A percentile compares a stretch with the other conserved stretches of the same genome.
phyloP scores from a whole-genome alignment of 2,797 vertebrate species.

The Mormyrus hasselquistii region DNA sequence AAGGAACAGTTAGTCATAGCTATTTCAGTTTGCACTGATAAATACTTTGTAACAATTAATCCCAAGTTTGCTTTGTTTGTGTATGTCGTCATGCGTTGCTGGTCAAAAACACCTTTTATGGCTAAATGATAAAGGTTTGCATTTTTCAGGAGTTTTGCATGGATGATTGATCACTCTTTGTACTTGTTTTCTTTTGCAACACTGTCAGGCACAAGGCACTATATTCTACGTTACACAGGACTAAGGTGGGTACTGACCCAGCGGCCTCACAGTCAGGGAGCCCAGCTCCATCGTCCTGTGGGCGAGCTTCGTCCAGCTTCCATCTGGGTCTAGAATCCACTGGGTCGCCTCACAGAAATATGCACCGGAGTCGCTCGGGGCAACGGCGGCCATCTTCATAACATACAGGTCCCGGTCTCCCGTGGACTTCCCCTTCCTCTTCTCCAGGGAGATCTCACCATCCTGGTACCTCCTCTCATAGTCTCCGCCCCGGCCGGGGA shows the following conservation, averaged over 20 bases:
- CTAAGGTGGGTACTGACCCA: constrained; percentile 61
- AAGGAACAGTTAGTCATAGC: not conserved
- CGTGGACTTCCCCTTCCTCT: constrained; percentile 51
- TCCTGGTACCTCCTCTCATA: constrained; percentile 61
- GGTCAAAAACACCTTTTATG: not conserved
- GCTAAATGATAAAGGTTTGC: not conserved
- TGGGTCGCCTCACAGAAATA: constrained; percentile 77
- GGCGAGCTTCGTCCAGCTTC: constrained; percentile 73
- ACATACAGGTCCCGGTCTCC: constrained; percentile 59
- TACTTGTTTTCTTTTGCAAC: not conserved
- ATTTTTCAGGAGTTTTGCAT: not conserved
- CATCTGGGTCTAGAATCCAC: constrained; percentile 78
- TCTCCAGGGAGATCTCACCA: constrained; percentile 70
- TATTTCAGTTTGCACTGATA: not conserved
- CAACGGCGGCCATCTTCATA: constrained; percentile 63
- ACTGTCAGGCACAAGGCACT: not conserved
- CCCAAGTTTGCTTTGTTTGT: not conserved
- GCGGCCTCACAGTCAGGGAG: constrained; percentile 65
- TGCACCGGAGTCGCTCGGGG: constrained; percentile 63
- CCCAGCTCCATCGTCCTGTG: constrained; percentile 75
- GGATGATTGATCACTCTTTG: not conserved
- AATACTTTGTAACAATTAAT: not conserved
- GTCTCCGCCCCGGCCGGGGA: constrained; percentile 42
- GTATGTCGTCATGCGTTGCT: not conserved
- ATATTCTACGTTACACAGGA: not conserved